Base-by-base conservation (phyloP, 2,113 vertebrate species). In the Sylvietta virens region DNA sequence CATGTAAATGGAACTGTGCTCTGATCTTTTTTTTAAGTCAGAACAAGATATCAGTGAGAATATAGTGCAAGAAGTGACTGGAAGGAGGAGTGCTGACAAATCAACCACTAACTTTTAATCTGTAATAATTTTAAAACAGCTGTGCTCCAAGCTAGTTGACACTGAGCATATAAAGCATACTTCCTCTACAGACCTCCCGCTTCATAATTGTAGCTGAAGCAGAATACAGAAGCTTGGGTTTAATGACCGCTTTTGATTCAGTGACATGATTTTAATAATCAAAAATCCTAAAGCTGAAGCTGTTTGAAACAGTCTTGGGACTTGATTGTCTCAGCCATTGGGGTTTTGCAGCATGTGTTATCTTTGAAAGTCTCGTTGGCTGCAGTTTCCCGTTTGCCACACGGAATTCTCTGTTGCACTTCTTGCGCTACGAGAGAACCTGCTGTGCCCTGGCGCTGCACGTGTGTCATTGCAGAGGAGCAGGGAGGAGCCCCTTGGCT, bases 221-320 rank as follows among this genome's bases (percentile, higher is more conserved):
- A 79, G 62, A 81, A 78, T 84, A 61, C 70, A 66, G 84, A 85
- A 57, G 30, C 81, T 73, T 85, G 56, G 48, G 40, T 96, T 96
- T 93, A 83, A 73, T 88, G 80, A 88, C 65, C 67, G 84, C 70
- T 90, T 40, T 90, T 87, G 86, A 92, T 94, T 92, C 60, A 42
- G 19, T 81, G 57, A 72, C 37, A 26, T 92, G 77, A 92, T 90
- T 94, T 94, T 92, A 90, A 86, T 92, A 74, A 95, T 95, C 71
- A 76, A 91, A 95, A 90, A 80, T 81, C 88, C 64, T 84, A 64
- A 86, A 93, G 72, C 48, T 88, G 88, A 51, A 90, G 67, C 82
- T 88, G 13, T 90, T 95, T 86, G 51, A 22, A 94, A 60, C 16
- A 80, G 27, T 86, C 85, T 83, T 73, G 65, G 28, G 81, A 69